Evolutionary conservation across 2,113 vertebrate species (phyloP).

Genomic region (Austrofundulus limnaeus): DNA sequence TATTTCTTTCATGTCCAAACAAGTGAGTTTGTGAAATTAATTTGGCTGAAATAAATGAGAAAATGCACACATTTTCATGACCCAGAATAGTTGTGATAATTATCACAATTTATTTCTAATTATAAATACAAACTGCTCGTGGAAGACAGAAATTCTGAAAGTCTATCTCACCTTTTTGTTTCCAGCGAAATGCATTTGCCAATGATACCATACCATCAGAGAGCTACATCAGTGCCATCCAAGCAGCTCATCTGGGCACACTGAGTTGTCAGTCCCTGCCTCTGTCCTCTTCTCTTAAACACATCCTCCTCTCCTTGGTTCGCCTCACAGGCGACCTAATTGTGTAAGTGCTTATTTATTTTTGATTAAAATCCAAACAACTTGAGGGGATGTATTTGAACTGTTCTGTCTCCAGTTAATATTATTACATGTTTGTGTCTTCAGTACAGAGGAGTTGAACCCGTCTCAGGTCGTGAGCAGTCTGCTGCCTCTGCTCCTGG

Average conservation of each 20-base stretch:
- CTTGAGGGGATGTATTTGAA: neutral
- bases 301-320: slow-evolving; percentile 93
- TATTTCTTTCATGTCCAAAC: neutral
- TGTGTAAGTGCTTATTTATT: slow-evolving; percentile 83
- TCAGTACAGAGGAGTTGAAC: slow-evolving; percentile 91
- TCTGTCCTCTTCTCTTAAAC: slow-evolving; percentile 92
- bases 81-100: neutral
- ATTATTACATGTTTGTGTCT: slow-evolving; percentile 50
- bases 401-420: neutral
- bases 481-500: slow-evolving; percentile 90
- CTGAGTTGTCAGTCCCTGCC: slow-evolving; percentile 92
- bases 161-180: slow-evolving; percentile 11
- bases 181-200: slow-evolving; percentile 94
- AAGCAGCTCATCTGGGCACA: slow-evolving; percentile 93
- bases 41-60: neutral
- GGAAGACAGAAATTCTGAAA: neutral
- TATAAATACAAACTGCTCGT: neutral
- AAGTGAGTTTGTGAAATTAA: neutral
- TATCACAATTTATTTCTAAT: too few species aligned
- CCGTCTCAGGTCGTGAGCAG: slow-evolving; percentile 88
- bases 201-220: slow-evolving; percentile 96
- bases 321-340: slow-evolving; percentile 95
- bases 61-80: neutral
- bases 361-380: neutral
- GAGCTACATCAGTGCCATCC: slow-evolving; percentile 97